phyloP scores from a whole-genome alignment of 2,888 invertebrate species.

The Coelopa pilipes region DNA sequence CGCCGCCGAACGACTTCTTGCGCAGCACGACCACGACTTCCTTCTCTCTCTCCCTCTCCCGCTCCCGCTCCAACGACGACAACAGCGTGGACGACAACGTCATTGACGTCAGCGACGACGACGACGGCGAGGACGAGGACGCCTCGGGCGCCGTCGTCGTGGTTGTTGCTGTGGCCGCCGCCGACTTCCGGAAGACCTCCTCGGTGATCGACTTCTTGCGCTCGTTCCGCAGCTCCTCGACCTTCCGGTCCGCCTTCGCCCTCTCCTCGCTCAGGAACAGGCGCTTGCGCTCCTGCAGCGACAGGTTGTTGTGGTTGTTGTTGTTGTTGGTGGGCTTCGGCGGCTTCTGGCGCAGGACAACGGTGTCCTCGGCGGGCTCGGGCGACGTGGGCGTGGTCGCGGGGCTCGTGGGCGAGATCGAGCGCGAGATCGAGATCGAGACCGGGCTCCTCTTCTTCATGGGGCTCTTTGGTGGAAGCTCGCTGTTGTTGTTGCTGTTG shows the following conservation, averaged over 20 bases:
- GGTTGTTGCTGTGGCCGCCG: not conserved
- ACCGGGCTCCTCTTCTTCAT: slow-evolving; percentile 41
- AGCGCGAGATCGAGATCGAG: slow-evolving; percentile 26
- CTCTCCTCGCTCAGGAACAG: slow-evolving; percentile 62
- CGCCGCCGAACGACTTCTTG: slow-evolving; percentile 61
- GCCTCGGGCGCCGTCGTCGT: not conserved
- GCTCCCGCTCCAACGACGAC: not conserved
- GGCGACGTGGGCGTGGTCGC: not conserved
- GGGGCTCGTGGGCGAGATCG: not conserved
- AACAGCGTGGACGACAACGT: slow-evolving; percentile 33
- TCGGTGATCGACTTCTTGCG: slow-evolving; percentile 60
- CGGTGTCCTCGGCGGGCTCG: slow-evolving; percentile 49
- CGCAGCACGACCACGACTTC: slow-evolving; percentile 58
- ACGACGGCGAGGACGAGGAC: slow-evolving; percentile 18
- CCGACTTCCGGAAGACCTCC: slow-evolving; percentile 49
- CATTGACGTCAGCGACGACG: slow-evolving; percentile 18
- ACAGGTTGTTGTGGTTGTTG: slow-evolving; percentile 42
- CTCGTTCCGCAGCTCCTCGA: slow-evolving; percentile 58
- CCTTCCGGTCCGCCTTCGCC: slow-evolving; percentile 55
- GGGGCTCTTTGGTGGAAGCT: slow-evolving; percentile 36
- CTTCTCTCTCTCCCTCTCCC: slow-evolving; percentile 40
- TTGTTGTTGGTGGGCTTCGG: slow-evolving; percentile 6
- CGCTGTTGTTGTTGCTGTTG: slow-evolving; percentile 40
- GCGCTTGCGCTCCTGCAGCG: slow-evolving; percentile 62
- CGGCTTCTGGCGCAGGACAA: slow-evolving; percentile 42